Percentiles rank a stretch among this genome's conserved stretches.
Conservation (phyloP, 2,888 invertebrate genomes). For the Xylocampa areola region DNA sequence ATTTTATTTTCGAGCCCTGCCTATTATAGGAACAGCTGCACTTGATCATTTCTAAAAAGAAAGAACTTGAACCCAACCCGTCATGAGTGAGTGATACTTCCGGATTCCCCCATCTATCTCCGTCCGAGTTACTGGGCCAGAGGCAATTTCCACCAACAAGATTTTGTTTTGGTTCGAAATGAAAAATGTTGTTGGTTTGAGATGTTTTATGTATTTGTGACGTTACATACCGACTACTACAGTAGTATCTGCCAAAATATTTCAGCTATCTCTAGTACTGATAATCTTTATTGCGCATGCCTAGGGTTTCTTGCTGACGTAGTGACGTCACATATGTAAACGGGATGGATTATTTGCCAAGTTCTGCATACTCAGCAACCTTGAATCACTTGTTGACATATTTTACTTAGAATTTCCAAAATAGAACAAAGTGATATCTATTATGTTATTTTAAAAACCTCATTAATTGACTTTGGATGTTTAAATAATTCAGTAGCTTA, state of each 20-base stretch:
- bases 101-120: slow-evolving; percentile 28
- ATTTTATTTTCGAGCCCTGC: slow-evolving; percentile 26
- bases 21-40: slow-evolving; percentile 25
- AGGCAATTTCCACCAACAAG: slow-evolving; percentile 20
- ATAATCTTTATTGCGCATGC: slow-evolving; percentile 40
- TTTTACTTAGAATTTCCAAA: not conserved
- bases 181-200: slow-evolving; percentile 24
- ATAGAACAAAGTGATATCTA: not conserved
- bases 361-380: slow-evolving; percentile 7
- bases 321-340: slow-evolving; percentile 15
- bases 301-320: slow-evolving; percentile 19
- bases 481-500: too few species aligned
- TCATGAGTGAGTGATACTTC: slow-evolving; percentile 17
- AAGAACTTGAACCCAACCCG: slow-evolving; percentile 24
- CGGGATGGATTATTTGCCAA: slow-evolving; percentile 7
- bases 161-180: slow-evolving; percentile 16
- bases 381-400: not conserved
- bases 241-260: slow-evolving; percentile 26
- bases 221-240: slow-evolving; percentile 12
- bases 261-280: slow-evolving; percentile 22
- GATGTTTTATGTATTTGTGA: slow-evolving; percentile 18
- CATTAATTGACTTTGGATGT: too few species aligned
- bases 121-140: slow-evolving; percentile 20
- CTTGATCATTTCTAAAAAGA: slow-evolving; percentile 24
- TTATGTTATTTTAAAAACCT: too few species aligned